Percentiles rank a stretch among this genome's conserved stretches.
Evolutionary conservation across 1,140 invertebrate genomes (phyloP).

Genomic region (Periplaneta americana): DNA sequence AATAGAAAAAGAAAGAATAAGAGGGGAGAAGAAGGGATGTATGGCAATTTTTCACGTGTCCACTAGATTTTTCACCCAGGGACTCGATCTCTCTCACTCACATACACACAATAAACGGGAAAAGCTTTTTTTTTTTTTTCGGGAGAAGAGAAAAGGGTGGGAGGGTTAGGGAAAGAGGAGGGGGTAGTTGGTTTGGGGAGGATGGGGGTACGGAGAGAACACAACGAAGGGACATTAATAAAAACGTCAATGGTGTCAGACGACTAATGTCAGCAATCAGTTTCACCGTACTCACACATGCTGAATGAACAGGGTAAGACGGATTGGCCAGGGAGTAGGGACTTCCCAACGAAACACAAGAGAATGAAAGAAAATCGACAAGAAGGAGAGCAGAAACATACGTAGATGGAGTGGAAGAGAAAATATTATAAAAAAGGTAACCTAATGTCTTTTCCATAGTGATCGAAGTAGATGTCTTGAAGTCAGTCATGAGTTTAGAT

Average conservation of each 20-base stretch:
- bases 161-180: slow-evolving; percentile 22
- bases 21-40: not conserved
- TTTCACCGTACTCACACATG: slow-evolving; percentile 24
- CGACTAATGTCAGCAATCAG: slow-evolving; percentile 43
- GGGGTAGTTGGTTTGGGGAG: slow-evolving; percentile 9
- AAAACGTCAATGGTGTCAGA: slow-evolving; percentile 46
- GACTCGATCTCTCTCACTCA: slow-evolving; percentile 16
- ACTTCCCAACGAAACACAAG: not conserved
- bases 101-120: slow-evolving; percentile 20
- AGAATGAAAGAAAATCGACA: not conserved
- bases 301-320: not conserved
- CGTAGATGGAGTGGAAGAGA: not conserved
- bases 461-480: not conserved
- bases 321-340: not conserved
- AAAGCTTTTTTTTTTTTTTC: slow-evolving; percentile 14
- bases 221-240: slow-evolving; percentile 35
- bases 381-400: not conserved
- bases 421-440: not conserved
- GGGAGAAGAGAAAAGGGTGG: slow-evolving; percentile 14
- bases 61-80: slow-evolving; percentile 18
- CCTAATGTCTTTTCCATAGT: not conserved
- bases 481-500: not conserved
- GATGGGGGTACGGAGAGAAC: slow-evolving; percentile 20
- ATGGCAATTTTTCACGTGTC: slow-evolving; percentile 19
- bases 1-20: not conserved